Base-by-base conservation (phyloP, 2,113 vertebrate genomes). In the Syngnathus typhle region DNA sequence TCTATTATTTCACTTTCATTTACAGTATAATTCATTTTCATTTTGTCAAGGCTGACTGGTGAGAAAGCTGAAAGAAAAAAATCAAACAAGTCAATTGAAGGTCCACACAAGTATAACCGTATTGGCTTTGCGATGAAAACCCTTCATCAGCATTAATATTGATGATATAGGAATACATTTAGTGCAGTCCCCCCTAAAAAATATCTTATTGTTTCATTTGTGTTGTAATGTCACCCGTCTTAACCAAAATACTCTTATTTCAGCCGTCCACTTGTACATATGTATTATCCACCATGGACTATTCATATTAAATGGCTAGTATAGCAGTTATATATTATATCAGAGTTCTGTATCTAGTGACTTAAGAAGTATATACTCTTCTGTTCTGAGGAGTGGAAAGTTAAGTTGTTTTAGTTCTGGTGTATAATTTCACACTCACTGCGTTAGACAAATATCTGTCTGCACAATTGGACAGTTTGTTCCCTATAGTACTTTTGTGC, bases 361-460 rank as follows among this genome's bases (percentile, higher is more conserved):
- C 3, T 73, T 82, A 79, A 84, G 46, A 84, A 39, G 60, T 73
- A 43, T 85, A 77, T 80, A 86, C 77, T 77, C 19, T 62, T 19
- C 15, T 23, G 13, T 84, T 84, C 70, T 77, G 70, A 75, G 68
- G 55, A 70, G 79, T 83, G 70, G 21, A 75, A 71, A 76, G 61
- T 67, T 60, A 27, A 23, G 54, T 60, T n/a, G 16, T 43, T 62
- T 62, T 61, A 43, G 60, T 72, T 60, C 65, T 67, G 65, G 60
- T 74, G 74, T 75, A 21, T 76, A 74, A 75, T 79, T 83, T 69
- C 2, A 19, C 64, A 13, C 36, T 0, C 13, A 60, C 46, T 85
- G 84, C 85, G 83, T 88, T 87, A 13, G 83, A 87, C 32, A 82
- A 88, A 83, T 84, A 21, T 69, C 47, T 58, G 74, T 67, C 44